Percentiles rank a stretch among this genome's conserved stretches.
Conservation (phyloP, 2,888 invertebrate species). For the Zygaena filipendulae region DNA sequence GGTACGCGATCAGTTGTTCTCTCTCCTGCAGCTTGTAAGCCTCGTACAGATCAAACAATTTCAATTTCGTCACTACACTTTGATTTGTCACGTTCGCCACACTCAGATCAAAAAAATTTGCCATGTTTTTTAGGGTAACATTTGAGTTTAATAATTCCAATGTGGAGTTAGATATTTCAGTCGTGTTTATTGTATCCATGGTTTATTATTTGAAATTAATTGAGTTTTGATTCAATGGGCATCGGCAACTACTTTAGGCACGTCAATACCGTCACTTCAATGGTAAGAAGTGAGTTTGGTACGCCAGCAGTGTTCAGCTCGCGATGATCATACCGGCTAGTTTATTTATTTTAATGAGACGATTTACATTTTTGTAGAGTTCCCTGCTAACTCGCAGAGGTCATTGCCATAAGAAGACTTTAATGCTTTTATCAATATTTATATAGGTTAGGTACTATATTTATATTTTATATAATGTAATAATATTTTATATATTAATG, state of each 20-base stretch:
- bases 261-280: conserved; percentile 33
- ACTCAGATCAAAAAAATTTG: conserved; percentile 30
- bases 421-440: conserved; percentile 1
- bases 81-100: conserved; percentile 28
- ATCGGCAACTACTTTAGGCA: no score
- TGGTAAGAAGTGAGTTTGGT: conserved; percentile 34
- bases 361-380: conserved; percentile 44
- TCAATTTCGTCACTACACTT: conserved; percentile 34
- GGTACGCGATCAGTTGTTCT: conserved; percentile 57
- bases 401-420: no score
- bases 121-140: conserved; percentile 26
- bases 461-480: no score
- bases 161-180: no score
- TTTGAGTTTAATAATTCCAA: no score
- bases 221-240: no score
- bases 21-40: conserved; percentile 36
- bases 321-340: conserved; percentile 28
- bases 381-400: no score
- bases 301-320: conserved; percentile 31
- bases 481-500: no score
- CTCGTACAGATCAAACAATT: conserved; percentile 37
- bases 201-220: no score
- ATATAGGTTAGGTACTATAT: no score
- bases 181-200: no score
- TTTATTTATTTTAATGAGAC: conserved; percentile 38